These are phyloP conservation scores for Berghia stephanieae DNA, from an alignment of 1,140 invertebrate genomes.

Conservation along the genomic window DNA sequence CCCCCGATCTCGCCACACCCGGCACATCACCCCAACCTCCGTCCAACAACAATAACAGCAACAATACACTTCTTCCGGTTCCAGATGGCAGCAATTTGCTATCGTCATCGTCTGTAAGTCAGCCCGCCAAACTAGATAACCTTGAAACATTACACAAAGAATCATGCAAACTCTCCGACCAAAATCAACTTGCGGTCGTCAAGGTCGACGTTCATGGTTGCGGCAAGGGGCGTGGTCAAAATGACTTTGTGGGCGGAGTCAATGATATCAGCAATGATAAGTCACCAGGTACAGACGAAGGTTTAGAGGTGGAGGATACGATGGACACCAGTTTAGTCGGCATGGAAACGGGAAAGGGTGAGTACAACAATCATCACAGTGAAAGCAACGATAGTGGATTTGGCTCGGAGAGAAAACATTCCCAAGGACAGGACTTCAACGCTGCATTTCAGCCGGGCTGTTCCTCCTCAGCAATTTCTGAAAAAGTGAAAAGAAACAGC, in stretches of 20 bases:
- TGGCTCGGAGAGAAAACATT: conserved; percentile 24
- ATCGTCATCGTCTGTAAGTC: background rate
- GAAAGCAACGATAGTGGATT: conserved; percentile 32
- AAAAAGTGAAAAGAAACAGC: background rate
- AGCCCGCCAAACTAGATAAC: conserved; percentile 9
- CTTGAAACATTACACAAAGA: background rate
- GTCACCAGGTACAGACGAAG: too few relatives aligned
- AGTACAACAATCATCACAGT: conserved; percentile 3
- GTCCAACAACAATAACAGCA: background rate
- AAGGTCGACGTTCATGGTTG: conserved; percentile 20
- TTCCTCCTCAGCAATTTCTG: too few relatives aligned
- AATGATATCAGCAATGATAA: too few relatives aligned
- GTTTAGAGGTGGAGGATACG: too few relatives aligned
- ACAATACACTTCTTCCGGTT: background rate
- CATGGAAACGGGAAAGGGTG: background rate
- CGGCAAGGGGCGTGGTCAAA: too few relatives aligned
- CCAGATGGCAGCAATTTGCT: too few relatives aligned
- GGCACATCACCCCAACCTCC: background rate
- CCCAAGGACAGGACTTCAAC: background rate
- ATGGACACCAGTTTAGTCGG: background rate
- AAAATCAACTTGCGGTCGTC: conserved; percentile 17
- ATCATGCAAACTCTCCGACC: background rate
- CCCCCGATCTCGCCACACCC: conserved; percentile 6
- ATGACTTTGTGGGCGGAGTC: background rate
- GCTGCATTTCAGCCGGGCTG: background rate